These are phyloP conservation scores for Drosophila tropicalis DNA, from an alignment of 1,140 invertebrate genomes.

Conservation along the genomic window DNA sequence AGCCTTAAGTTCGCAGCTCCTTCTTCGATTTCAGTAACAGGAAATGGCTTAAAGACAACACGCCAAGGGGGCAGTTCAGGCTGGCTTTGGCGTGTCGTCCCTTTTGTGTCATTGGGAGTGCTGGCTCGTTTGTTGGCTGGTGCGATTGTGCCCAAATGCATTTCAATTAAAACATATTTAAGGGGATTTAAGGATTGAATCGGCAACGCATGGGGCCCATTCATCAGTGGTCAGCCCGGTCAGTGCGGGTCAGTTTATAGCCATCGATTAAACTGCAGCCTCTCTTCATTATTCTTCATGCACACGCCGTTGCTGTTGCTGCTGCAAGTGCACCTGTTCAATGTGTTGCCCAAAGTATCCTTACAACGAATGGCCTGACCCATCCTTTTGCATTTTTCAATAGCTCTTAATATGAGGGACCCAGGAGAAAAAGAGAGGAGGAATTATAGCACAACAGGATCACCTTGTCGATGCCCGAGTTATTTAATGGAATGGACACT, in stretches of 20 bases:
- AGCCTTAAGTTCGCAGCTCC: not conserved
- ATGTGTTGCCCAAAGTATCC: slow-evolving; percentile 8
- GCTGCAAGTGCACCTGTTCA: slow-evolving; percentile 16
- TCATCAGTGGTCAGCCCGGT: slow-evolving; percentile 48
- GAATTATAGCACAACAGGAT: slow-evolving; percentile 32
- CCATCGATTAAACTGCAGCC: slow-evolving; percentile 63
- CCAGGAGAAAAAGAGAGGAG: not conserved
- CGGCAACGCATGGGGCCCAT: slow-evolving; percentile 45
- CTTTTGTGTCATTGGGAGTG: slow-evolving; percentile 40
- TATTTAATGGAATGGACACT: slow-evolving; percentile 51
- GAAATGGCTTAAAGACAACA: not conserved
- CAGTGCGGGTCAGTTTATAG: not conserved
- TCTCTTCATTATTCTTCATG: slow-evolving; percentile 51
- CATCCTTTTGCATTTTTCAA: slow-evolving; percentile 26
- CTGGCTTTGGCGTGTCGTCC: slow-evolving; percentile 4
- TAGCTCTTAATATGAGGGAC: slow-evolving; percentile 27
- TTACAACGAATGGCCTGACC: not conserved
- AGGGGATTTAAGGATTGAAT: slow-evolving; percentile 42
- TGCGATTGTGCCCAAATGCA: slow-evolving; percentile 67
- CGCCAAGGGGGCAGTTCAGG: slow-evolving; percentile 24
- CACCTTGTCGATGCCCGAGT: slow-evolving; percentile 30
- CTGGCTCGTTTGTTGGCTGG: slow-evolving; percentile 42
- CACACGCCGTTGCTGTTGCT: slow-evolving; percentile 38
- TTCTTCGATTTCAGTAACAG: no score
- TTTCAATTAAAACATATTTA: slow-evolving; percentile 79